Evolutionary conservation across 2,888 invertebrate species (phyloP), one percentile per base, ranked within the genome.

Genomic region (Lycia hirtaria): DNA sequence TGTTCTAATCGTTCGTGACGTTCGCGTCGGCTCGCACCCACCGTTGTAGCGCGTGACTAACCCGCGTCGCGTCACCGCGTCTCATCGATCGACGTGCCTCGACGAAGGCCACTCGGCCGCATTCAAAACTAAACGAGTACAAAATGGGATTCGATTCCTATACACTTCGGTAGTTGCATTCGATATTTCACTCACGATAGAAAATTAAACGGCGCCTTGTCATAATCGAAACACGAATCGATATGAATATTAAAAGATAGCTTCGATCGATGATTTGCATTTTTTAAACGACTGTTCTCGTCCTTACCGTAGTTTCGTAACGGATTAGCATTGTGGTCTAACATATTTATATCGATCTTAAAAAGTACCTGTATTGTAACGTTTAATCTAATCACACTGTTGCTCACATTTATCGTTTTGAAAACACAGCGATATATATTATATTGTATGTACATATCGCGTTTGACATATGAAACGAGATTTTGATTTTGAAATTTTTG

Each of bases 1-100:
- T 97, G 91, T 97, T 97, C 93, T 97, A 96, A 94, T 71, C 58
- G n/a, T 68, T 66, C 75, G 73, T 73, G 64, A 60, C 69, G 62
- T 71, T 71, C 69, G 73, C 77, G 71, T 75, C 81, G 82, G 78
- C 78, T 78, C 81, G 81, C 85, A 83, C 86, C 88, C 88, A 85
- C 87, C 88, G 87, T 80, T 71, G 76, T 77, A 71, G 71, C 73
- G 74, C 81, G 88, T 87, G 82, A 88, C 88, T 89, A 88, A 88
- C 85, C 68, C 64, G 64, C 66, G 67, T 56, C 68, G 55, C 68
- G 66, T 56, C 65, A 55, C 62, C 68, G 60, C 66, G 64, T 64
- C 67, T 68, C 72, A 67, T 69, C 73, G 70, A 68, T 68, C 71
- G 69, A 68, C 57, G 45, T 56, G 51, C 65, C 60, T 33, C 56